phyloP scores from a whole-genome alignment of 1,140 invertebrate species.

The Leptopilina clavipes region DNA sequence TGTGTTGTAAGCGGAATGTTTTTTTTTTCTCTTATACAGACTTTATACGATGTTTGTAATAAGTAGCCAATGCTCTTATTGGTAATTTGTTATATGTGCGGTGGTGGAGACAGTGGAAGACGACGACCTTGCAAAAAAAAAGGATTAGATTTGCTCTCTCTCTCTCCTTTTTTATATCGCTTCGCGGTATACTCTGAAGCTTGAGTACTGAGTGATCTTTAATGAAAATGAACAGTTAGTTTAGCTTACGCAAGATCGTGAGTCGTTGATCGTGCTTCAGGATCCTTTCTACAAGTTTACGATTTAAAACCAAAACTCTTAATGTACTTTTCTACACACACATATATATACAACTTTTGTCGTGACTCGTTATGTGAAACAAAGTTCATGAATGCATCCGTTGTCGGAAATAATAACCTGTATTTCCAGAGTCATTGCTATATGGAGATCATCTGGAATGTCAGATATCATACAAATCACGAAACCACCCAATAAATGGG shows the following conservation, averaged over 20 bases:
- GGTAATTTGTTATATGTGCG: too few relatives aligned
- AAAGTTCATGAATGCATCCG: slow-evolving; percentile 8
- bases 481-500: neutral
- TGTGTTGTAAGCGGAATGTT: too few relatives aligned
- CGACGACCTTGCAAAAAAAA: neutral
- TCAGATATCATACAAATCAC: slow-evolving; percentile 7
- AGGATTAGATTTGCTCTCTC: neutral
- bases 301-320: neutral
- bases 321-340: neutral
- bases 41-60: too few relatives aligned
- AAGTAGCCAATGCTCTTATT: too few relatives aligned
- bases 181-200: neutral
- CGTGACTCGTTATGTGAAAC: slow-evolving; percentile 15
- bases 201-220: slow-evolving; percentile 7
- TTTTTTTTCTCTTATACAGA: too few relatives aligned
- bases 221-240: slow-evolving; percentile 17
- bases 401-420: slow-evolving; percentile 19
- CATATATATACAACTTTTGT: neutral
- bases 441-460: neutral
- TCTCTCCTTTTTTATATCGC: neutral
- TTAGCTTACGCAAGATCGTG: slow-evolving; percentile 10
- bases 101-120: too few relatives aligned
- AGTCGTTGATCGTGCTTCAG: slow-evolving; percentile 10
- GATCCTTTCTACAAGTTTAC: slow-evolving; percentile 2
- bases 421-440: neutral